Base-by-base conservation (phyloP, 2,113 vertebrate genomes). In the Chionis minor region DNA sequence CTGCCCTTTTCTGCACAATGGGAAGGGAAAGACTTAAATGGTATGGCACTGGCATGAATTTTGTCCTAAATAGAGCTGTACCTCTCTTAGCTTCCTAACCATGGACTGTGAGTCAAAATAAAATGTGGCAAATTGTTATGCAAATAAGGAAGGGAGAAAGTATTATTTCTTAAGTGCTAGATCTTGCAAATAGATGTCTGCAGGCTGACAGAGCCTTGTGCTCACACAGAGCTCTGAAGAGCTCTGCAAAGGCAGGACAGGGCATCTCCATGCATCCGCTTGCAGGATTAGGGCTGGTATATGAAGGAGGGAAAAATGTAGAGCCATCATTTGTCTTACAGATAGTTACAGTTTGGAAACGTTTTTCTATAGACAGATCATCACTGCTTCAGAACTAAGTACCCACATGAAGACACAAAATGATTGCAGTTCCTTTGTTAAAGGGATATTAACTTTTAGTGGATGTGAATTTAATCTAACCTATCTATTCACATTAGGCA, bases 391-490 rank as follows among this genome's bases (percentile, higher is more conserved):
- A 85, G 69, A 94, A 40, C 27, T 52, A 51, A 56, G 35, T 54
- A 74, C 44, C 11, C 26, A 33, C 35, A 40, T 27, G 35, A 90
- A 88, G 72, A 67, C 59, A 55, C 21, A 56, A 81, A 88, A 79
- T 92, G 8, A 89, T 71, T 89, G 63, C 49, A 28, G 21, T 78
- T 88, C 52, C 61, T 81, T 91, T 91, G 71, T 81, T 87, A 92
- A 79, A 82, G 44, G 16, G 19, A 24, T 83, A 52, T 91, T 88
- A 96, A 72, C 81, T 89, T 91, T 78, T 73, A 52, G 59, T 54
- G 59, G 59, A 81, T 86, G 44, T 86, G 92, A 91, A 69, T 96
- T 93, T 86, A 88, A 92, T 96, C 75, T 84, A 71, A 71, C 21
- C 69, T 56, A 42, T 86, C 83, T 79, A 54, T 86, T 92, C 0